A percentile compares a stretch with the other conserved stretches of the same genome.
These are phyloP conservation scores for Onychomys arenicola DNA, from an alignment of 2,797 vertebrate species.

Conservation along the genomic window DNA sequence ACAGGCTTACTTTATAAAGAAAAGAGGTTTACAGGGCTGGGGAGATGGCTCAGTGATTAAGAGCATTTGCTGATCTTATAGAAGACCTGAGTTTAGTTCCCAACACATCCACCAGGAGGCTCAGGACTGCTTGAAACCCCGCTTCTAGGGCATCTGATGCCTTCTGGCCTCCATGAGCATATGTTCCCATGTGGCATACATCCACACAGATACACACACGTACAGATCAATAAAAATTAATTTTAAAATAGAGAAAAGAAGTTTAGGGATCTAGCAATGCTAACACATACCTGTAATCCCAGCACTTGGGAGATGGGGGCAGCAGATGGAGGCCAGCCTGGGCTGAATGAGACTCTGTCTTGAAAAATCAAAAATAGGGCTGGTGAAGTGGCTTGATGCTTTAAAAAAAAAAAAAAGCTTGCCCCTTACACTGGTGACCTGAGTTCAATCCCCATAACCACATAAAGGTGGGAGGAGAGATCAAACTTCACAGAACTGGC, in stretches of 20 bases:
- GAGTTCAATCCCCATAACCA: not conserved
- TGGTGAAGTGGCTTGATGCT: not conserved
- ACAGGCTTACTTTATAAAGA: conserved; percentile 23
- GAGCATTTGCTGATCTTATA: not conserved
- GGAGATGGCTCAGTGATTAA: not conserved
- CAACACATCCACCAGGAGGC: not conserved
- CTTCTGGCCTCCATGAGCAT: not conserved
- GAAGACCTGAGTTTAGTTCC: not conserved
- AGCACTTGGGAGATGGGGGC: not conserved
- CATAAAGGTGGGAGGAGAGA: not conserved
- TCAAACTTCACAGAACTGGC: not conserved
- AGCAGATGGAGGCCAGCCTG: not conserved
- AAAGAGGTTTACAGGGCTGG: not conserved
- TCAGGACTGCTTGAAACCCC: no score
- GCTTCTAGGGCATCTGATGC: not conserved
- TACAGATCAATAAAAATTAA: not conserved
- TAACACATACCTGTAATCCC: not conserved
- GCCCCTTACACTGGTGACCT: not conserved
- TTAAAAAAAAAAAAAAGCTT: not conserved
- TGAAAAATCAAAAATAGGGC: not conserved
- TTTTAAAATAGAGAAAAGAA: not conserved
- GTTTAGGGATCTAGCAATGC: not conserved
- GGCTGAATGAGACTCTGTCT: not conserved
- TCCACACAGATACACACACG: not conserved
- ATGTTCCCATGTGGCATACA: not conserved